These are phyloP conservation scores for Noctilio leporinus DNA, from an alignment of 2,113 vertebrate genomes.

Conservation along the genomic window DNA sequence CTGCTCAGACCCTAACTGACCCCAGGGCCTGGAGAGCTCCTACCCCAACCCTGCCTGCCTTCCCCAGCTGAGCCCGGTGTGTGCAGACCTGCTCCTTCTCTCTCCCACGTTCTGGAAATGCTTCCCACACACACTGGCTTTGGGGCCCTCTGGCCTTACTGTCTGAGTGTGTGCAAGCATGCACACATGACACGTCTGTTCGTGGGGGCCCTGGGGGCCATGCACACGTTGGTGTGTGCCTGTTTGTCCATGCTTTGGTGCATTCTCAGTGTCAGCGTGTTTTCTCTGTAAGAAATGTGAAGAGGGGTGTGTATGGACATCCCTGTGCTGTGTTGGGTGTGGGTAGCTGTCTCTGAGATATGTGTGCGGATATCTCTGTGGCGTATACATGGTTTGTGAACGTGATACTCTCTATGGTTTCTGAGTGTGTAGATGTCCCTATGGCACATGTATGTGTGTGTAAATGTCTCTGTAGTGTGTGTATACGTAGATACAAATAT, in stretches of 20 bases:
- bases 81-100: not conserved
- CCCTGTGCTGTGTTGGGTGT: too few species aligned
- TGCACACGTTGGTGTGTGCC: rapidly evolving
- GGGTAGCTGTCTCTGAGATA: not conserved
- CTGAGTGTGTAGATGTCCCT: not conserved
- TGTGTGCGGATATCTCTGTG: not conserved
- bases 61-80: not conserved
- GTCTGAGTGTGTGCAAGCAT: too few species aligned
- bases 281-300: not conserved
- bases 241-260: rapidly evolving
- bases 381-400: too few species aligned
- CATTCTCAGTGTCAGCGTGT: rapidly evolving
- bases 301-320: not conserved
- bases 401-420: too few species aligned
- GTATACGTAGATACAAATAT: not conserved
- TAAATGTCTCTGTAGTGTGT: not conserved
- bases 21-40: too few species aligned
- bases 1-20: not conserved
- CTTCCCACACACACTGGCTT: not conserved
- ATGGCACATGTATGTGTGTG: not conserved
- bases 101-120: not conserved
- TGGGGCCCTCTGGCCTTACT: not conserved
- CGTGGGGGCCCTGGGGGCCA: rapidly evolving
- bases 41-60: rapidly evolving
- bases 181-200: rapidly evolving